Evolutionary conservation across 2,113 vertebrate genomes (phyloP).

Genomic region (Rhea pennata): DNA sequence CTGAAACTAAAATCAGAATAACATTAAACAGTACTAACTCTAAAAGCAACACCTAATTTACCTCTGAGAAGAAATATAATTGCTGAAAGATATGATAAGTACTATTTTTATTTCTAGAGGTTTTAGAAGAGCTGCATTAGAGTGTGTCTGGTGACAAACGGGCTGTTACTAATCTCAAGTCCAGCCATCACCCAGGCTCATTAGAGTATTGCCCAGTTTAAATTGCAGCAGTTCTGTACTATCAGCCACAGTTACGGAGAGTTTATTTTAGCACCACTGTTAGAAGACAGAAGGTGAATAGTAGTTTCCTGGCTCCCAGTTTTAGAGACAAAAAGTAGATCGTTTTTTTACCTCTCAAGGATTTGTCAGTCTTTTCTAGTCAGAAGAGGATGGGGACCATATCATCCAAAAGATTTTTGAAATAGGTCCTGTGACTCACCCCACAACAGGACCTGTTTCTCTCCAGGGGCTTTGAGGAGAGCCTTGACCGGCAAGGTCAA

Average conservation of each 20-base stretch:
- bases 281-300: neutral
- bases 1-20: conserved; percentile 27
- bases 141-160: neutral
- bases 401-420: neutral
- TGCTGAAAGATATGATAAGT: neutral
- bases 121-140: neutral
- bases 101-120: neutral
- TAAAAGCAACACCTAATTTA: conserved; percentile 36
- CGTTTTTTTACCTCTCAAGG: neutral
- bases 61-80: conserved; percentile 27
- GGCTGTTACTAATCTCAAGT: neutral
- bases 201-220: neutral
- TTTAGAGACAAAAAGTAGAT: neutral
- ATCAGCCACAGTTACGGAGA: neutral
- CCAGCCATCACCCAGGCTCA: neutral
- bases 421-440: neutral
- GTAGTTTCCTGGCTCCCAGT: neutral
- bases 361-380: neutral
- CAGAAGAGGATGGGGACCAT: neutral
- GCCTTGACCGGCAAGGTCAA: neutral
- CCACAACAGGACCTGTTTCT: accelerated
- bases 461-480: neutral
- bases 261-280: conserved; percentile 5
- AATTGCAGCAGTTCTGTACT: neutral
- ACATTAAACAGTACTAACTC: neutral